Base-by-base conservation (phyloP, 2,113 vertebrate genomes). In the Pholis gunnellus region DNA sequence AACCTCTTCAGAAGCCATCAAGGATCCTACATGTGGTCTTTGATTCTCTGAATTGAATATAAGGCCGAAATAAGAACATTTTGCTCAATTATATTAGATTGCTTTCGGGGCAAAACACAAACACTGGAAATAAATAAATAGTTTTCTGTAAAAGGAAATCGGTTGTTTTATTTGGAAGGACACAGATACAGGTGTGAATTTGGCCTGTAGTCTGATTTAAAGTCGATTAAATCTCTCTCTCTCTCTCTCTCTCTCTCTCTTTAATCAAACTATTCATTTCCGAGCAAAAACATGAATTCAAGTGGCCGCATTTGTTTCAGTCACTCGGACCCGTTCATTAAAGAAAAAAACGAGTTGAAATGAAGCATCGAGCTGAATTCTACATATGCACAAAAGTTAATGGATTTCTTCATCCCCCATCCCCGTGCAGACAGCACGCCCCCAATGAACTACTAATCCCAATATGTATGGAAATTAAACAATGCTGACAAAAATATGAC, bases 391-490 rank as follows among this genome's bases (percentile, higher is more conserved):
- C 60, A n/a, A 59, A 34, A 48, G 69, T 83, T 57, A 79, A 86
- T 5, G 42, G 34, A 38, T 60, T 63, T 52, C 66, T 71, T 78
- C 78, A 73, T 80, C 78, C 65, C 34, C 71, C 18, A n/a, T n/a
- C n/a, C n/a, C n/a, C n/a, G n/a, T n/a, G 60, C 83, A 42, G 73
- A 61, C 61, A 13, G 60, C 10, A 3, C 2, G 5, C 61, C 69
- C 73, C 10, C 2, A 72, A 73, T 84, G 42, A 89, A 86, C 79
- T 48, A 42, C 92, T 79, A 88, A 90, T 88, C 84, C n/a, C 83
- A 88, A 87, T 89, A 89, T 88, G 86, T 89, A 90, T 91, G 90
- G 83, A 87, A 90, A 92, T 90, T 40, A 89, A 34, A 88, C 71
- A 83, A 83, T 46, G 79, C 44, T 59, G 74, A 13, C 29, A 56